Conservation (phyloP, 2,797 vertebrate genomes). For the Iguana delicatissima region DNA sequence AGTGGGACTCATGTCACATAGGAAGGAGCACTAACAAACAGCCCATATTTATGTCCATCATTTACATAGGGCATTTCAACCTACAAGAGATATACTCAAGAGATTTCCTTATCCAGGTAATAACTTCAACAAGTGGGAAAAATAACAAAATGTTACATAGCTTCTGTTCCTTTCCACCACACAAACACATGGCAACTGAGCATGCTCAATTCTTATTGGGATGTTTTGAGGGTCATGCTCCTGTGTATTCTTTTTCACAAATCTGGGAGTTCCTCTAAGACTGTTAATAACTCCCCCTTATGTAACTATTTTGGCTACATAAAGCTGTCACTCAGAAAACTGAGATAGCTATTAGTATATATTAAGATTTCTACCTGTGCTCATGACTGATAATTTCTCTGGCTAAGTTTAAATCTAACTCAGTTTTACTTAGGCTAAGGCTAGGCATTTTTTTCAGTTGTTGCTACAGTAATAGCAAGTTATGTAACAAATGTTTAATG, state of each 20-base stretch:
- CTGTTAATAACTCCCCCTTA: neutral
- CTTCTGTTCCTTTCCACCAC: neutral
- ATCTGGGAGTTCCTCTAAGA: neutral
- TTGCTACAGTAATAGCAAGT: neutral
- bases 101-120: slow-evolving; percentile 31
- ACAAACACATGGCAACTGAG: neutral
- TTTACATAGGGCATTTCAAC: neutral
- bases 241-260: neutral
- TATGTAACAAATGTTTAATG: neutral
- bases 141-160: neutral
- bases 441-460: too few species aligned
- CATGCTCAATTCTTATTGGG: neutral
- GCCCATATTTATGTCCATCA: neutral
- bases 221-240: neutral
- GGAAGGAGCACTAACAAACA: neutral
- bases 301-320: neutral
- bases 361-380: neutral
- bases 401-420: neutral
- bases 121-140: neutral
- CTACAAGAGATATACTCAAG: slow-evolving; percentile 37
- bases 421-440: neutral
- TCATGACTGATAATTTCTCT: neutral
- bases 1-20: neutral
- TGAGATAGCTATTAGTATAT: neutral
- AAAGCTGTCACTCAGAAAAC: neutral